These are phyloP conservation scores for Zeuzera pyrina DNA, from an alignment of 2,888 invertebrate species.

Conservation along the genomic window DNA sequence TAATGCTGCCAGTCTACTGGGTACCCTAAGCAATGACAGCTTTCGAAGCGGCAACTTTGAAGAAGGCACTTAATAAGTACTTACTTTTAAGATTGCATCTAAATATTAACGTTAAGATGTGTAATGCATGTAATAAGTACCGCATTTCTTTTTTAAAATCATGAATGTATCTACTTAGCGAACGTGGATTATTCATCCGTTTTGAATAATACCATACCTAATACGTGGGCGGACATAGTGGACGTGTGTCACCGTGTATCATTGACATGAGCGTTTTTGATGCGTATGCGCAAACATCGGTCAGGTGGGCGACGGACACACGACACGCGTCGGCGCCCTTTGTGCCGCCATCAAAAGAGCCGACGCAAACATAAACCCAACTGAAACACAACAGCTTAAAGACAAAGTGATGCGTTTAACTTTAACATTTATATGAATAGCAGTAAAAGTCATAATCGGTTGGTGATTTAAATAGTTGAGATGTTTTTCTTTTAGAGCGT, in stretches of 20 bases:
- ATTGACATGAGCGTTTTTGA: slow-evolving; percentile 16
- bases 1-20: no score
- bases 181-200: no score
- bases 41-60: no score
- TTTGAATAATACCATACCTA: no score
- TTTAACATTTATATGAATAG: slow-evolving; percentile 9
- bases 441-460: slow-evolving; percentile 6
- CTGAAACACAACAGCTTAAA: slow-evolving; percentile 17
- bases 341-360: slow-evolving; percentile 58
- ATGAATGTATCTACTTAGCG: no score
- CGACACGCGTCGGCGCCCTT: slow-evolving; percentile 65
- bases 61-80: no score
- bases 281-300: slow-evolving; percentile 35
- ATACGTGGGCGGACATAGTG: slow-evolving; percentile 14
- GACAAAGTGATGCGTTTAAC: slow-evolving; percentile 2
- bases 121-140: no score
- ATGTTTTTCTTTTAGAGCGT: slow-evolving; percentile 10
- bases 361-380: slow-evolving; percentile 48
- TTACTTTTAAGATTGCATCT: no score
- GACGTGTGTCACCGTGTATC: slow-evolving; percentile 16
- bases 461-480: slow-evolving; percentile 14
- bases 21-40: no score
- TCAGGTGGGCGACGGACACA: slow-evolving; percentile 53
- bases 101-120: no score
- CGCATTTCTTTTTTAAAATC: no score